Evolutionary conservation across 1,140 invertebrate species (phyloP).

Genomic region (Penaeus indicus): DNA sequence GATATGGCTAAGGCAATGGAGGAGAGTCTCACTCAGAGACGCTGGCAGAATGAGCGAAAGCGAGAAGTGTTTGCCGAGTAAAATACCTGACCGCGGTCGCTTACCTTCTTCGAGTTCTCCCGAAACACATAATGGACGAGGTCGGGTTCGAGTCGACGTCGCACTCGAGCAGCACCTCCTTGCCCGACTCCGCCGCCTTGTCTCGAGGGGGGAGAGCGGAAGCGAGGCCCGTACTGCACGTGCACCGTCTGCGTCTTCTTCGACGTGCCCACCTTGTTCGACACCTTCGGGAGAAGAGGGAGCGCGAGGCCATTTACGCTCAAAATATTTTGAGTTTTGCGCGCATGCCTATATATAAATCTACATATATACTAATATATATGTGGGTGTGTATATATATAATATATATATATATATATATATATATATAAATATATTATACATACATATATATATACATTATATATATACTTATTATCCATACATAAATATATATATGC

Average conservation of each 20-base stretch:
- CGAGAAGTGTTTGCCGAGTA: no score
- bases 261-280: conserved; percentile 62
- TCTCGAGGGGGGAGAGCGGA: conserved; percentile 54
- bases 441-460: no score
- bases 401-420: no score
- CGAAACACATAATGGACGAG: conserved; percentile 56
- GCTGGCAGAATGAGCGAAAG: no score
- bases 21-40: no score
- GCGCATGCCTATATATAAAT: no score
- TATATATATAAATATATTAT: no score
- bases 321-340: no score
- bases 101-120: conserved; percentile 57
- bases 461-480: no score
- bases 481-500: no score
- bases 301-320: not conserved
- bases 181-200: conserved; percentile 56
- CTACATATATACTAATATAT: no score
- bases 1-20: not conserved
- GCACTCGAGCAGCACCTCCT: conserved; percentile 58
- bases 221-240: conserved; percentile 61
- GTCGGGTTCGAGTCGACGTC: conserved; percentile 59
- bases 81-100: not conserved
- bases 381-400: no score
- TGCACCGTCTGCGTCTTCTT: conserved; percentile 62
- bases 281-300: conserved; percentile 8